Evolutionary conservation across 2,888 invertebrate genomes (phyloP), one percentile per base, ranked within the genome.

Genomic region (Ypsolopha scabrella): DNA sequence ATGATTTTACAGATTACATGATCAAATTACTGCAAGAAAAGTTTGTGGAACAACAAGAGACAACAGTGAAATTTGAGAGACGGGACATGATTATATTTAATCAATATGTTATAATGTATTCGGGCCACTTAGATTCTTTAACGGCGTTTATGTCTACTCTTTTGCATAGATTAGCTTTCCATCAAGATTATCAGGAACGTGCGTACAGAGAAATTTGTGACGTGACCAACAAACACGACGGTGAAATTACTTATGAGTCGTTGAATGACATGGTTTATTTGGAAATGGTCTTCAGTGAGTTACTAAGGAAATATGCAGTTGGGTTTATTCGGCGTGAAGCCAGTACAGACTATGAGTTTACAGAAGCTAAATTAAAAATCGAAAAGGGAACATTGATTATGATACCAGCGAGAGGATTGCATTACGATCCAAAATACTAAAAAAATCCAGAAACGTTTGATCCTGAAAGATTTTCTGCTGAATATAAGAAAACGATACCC

Each of bases 51-150:
- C n/a, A 33, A 8, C 6, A 41, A 10, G 35, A 41, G 7, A 4
- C 1, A 9, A 38, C 1, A 7, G 7, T 4, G 9, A 35, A 47
- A 9, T 6, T 47, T 36, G 75, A 74, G 51, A 54, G 74, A 55
- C 64, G 68, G 34, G 68, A 72, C 36, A 50, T 60, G 1, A 50
- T 72, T 44, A 59, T 74, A 44, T 72, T 70, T 0, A 73, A 76
- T 10, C 75, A 76, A 52, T 68, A 65, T 2, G 80, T 81, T 45
- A 65, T 81, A 10, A 80, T 80, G 55, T 79, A 80, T 41, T 75
- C 75, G 1, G 87, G 85, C 0, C 87, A 87, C 0, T 87, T 85
- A 47, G 87, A 87, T 55, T 83, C 87, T 0, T 86, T 85, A 0
- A 82, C 87, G 0, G 76, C 80, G 0, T 75, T 80, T 1, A 75